Base-by-base conservation (phyloP, 2,797 vertebrate genomes). In the Phrynocephalus forsythii region DNA sequence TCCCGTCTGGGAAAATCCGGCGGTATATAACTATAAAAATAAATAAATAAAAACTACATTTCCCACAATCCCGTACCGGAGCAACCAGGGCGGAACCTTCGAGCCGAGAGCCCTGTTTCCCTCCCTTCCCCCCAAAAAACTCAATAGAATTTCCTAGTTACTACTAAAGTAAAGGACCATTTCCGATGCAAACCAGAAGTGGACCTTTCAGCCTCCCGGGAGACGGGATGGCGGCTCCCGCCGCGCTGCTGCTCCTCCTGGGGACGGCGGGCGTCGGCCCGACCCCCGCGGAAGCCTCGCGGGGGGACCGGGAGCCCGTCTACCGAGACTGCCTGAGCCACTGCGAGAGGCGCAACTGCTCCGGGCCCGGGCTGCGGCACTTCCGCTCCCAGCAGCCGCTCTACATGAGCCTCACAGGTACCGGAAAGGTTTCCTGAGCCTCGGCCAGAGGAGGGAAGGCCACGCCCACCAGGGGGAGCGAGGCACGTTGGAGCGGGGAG, bases 361-460 rank as follows among this genome's bases (percentile, higher is more conserved):
- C 98, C 1, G 98, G 98, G 71, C 95, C 94, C 69, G 97, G 97
- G 33, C 97, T 99, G 71, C 95, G 95, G 84, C 96, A 97, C 90
- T 99, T 99, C 94, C 97, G 98, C 93, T 97, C 97, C n/a, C 91
- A 92, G 33, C 98, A 99, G 94, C 98, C 98, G 87, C 98, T 97
- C 50, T 99, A 99, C 96, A 99, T 99, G 98, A 97, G 96, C 78
- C 97, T 99, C 88, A 97, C 98, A 97, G 98, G 99, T 99, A 97
- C 38, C 2, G 44, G 1, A 22, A 38, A 5, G 48, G 75, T 44
- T 16, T 67, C 50, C 6, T 26, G 66, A 15, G 90, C 91, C 84
- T 72, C 88, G 6, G 44, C 83, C 0, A 63, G 30, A 8, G 73
- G 0, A 3, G 0, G 0, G 0, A 0, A 5, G 13, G 84, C n/a